Conservation (phyloP, 2,888 invertebrate genomes). For the Nesidiocoris tenuis region DNA sequence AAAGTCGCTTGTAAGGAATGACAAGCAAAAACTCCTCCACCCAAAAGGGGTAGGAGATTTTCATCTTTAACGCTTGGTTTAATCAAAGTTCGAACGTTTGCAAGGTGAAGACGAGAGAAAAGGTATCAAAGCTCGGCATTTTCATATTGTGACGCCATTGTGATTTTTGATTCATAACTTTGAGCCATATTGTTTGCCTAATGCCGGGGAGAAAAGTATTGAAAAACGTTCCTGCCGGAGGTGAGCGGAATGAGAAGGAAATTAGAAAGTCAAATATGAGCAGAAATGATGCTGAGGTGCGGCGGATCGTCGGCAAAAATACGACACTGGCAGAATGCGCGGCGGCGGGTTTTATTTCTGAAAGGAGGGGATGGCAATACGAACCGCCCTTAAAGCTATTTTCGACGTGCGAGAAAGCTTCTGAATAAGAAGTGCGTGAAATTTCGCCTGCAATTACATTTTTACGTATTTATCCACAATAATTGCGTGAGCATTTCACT, state of each 20-base stretch:
- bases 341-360: background rate
- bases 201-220: constrained; percentile 19
- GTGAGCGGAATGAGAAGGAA: constrained; percentile 11
- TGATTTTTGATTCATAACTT: constrained; percentile 36
- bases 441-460: no score
- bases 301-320: background rate
- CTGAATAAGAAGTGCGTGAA: no score
- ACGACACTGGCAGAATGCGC: background rate
- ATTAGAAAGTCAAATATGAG: constrained; percentile 35
- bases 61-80: background rate
- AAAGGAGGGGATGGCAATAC: background rate
- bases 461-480: no score
- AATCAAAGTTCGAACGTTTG: background rate
- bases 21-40: background rate
- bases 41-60: background rate
- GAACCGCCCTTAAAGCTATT: background rate
- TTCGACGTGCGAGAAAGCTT: background rate
- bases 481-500: no score
- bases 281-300: background rate
- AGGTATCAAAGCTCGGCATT: constrained; percentile 7
- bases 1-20: background rate
- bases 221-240: constrained; percentile 14
- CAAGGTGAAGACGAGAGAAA: background rate
- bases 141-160: constrained; percentile 22
- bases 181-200: constrained; percentile 31